A percentile compares a stretch with the other conserved stretches of the same genome.
These are phyloP conservation scores for Pseudomyrmex sp. DNA, from an alignment of 1,140 invertebrate genomes.

Conservation along the genomic window DNA sequence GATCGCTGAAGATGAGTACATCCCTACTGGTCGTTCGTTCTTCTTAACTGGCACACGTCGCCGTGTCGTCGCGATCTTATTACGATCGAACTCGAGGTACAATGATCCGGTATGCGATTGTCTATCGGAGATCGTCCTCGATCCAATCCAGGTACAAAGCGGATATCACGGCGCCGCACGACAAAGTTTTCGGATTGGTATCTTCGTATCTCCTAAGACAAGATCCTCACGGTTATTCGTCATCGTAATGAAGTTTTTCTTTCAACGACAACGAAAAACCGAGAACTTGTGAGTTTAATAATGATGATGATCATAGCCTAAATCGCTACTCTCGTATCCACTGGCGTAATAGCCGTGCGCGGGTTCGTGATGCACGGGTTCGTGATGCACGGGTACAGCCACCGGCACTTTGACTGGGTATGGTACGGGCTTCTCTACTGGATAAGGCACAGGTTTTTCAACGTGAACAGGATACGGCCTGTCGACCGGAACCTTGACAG, in stretches of 20 bases:
- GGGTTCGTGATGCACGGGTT: slow-evolving; percentile 63
- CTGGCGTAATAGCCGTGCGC: slow-evolving; percentile 82
- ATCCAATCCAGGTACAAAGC: slow-evolving; percentile 64
- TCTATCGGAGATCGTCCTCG: slow-evolving; percentile 42
- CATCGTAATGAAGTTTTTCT: background rate
- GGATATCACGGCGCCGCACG: slow-evolving; percentile 33
- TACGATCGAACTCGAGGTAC: slow-evolving; percentile 49
- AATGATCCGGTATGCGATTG: slow-evolving; percentile 36
- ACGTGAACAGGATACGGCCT: slow-evolving; percentile 86
- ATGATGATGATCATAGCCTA: slow-evolving; percentile 61
- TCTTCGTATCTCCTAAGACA: slow-evolving; percentile 54
- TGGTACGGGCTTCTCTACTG: slow-evolving; percentile 90
- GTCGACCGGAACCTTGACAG: slow-evolving; percentile 84
- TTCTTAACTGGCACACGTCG: slow-evolving; percentile 58
- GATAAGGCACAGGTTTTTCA: slow-evolving; percentile 86
- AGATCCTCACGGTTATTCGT: slow-evolving; percentile 21
- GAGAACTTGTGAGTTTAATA: slow-evolving; percentile 38
- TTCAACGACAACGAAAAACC: slow-evolving; percentile 12
- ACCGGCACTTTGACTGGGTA: slow-evolving; percentile 87
- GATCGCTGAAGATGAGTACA: slow-evolving; percentile 46
- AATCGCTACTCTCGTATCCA: slow-evolving; percentile 81
- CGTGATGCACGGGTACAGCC: slow-evolving; percentile 86
- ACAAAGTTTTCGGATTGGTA: slow-evolving; percentile 43
- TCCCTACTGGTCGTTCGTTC: slow-evolving; percentile 36
- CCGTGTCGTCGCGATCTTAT: slow-evolving; percentile 32